Evolutionary conservation across 2,797 vertebrate genomes (phyloP).

Genomic region (Trichosurus vulpecula): DNA sequence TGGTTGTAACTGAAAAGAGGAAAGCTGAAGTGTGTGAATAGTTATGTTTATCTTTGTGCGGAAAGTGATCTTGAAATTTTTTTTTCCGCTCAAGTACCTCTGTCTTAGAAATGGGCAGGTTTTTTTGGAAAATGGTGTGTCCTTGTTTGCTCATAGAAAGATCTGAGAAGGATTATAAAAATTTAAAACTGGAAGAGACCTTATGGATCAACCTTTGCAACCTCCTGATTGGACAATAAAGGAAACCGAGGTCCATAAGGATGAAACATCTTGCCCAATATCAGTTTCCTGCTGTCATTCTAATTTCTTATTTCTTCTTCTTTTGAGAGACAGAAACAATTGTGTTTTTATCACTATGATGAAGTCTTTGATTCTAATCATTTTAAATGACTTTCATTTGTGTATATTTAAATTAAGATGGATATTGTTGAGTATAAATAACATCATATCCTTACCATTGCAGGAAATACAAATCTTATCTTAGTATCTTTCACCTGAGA

Average conservation of each 20-base stretch:
- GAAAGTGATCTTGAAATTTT: not conserved
- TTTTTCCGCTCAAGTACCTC: not conserved
- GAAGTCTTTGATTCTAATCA: not conserved
- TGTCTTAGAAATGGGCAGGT: not conserved
- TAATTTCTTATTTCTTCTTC: slow-evolving; percentile 43
- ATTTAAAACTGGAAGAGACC: not conserved
- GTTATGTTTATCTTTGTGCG: not conserved
- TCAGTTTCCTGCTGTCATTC: not conserved
- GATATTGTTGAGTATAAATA: slow-evolving; percentile 37
- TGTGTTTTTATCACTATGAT: not conserved
- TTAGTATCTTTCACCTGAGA: slow-evolving; percentile 22
- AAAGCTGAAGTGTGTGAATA: not conserved
- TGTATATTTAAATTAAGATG: slow-evolving; percentile 43
- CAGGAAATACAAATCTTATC: slow-evolving; percentile 39
- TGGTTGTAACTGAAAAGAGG: slow-evolving; percentile 23
- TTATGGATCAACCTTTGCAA: not conserved
- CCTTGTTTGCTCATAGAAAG: not conserved
- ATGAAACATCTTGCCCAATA: not conserved
- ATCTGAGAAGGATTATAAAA: not conserved
- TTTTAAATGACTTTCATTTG: slow-evolving; percentile 10
- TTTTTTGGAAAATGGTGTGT: not conserved
- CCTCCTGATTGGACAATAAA: not conserved
- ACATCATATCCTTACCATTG: slow-evolving; percentile 34
- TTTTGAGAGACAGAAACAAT: not conserved
- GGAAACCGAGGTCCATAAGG: not conserved